Base-by-base conservation (phyloP, 2,888 invertebrate genomes). In the Muscina levida region DNA sequence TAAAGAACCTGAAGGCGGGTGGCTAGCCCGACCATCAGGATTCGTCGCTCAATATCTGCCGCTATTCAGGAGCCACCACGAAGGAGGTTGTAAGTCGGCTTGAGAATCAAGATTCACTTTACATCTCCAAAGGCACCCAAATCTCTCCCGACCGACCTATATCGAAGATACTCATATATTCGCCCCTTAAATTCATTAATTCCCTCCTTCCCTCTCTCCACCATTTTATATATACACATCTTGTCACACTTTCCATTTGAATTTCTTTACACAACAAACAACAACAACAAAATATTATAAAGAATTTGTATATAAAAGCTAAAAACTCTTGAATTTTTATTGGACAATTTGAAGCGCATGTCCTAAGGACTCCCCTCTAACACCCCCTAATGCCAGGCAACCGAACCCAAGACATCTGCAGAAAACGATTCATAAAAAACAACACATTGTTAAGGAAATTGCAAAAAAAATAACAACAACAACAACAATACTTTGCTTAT, bases 301-400 rank as follows among this genome's bases (percentile, higher is more conserved):
- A 72, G 75, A 81, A 77, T 77, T 77, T 81, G 53, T 68, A 74
- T 62, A 74, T 57, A 76, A 79, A 81, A 81, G 76, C 67, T 68
- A 72, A 72, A 59, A 59, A 71, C 62, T 62, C 74, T 75, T 75
- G 77, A 75, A 77, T 81, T 81, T 67, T 81, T 81, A 81, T 81
- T 81, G 81, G 81, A 77, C 72, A 77, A 77, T 75, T 68, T 77
- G n/a, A 46, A 77, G 81, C 81, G 81, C 81, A 81, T 81, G 81
- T 81, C 72, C 72, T 81, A 74, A 81, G 74, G 68, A 75, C 70
- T 31, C 31, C 31, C 31, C 31, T 8, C 72, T 74, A 81, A 76
- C 3, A 31, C 59, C 72, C 62, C 39, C 59, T 53, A 24, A 53
- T 68, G 39, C 11, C 74, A 19, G 19, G n/a, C 31, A 51, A 46